Conservation (phyloP, 1,140 invertebrate species). For the Linepithema humile region DNA sequence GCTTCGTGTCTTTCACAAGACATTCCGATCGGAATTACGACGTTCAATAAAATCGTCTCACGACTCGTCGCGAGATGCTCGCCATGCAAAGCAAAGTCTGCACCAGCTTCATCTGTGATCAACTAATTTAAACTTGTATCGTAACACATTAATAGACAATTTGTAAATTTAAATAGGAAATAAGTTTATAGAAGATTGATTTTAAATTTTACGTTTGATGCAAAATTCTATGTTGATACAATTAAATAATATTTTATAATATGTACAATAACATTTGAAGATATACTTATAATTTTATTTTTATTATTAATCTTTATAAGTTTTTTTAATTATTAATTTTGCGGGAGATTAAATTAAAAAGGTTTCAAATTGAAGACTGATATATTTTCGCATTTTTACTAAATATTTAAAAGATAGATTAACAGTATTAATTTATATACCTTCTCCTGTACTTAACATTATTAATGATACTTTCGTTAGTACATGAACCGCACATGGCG, state of each 20-base stretch:
- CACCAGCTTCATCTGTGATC: background rate
- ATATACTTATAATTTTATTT: background rate
- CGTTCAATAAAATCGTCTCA: slow-evolving; percentile 40
- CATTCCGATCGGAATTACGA: slow-evolving; percentile 44
- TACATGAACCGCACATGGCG: background rate
- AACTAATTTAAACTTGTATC: background rate
- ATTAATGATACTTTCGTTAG: background rate
- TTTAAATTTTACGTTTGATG: background rate
- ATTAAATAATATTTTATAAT: background rate
- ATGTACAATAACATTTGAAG: background rate
- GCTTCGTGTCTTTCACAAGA: slow-evolving; percentile 31
- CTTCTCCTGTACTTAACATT: no score
- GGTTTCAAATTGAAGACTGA: no score
- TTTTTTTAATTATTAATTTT: no score
- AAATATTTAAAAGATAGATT: no score
- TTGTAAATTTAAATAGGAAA: no score
- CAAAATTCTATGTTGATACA: no score
- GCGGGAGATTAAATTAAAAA: no score
- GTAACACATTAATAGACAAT: background rate
- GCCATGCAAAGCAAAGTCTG: background rate
- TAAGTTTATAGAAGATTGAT: background rate
- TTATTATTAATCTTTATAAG: no score
- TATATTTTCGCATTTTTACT: no score
- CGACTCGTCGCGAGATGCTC: slow-evolving; percentile 9
- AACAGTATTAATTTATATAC: no score